Evolutionary conservation across 1,140 invertebrate species (phyloP).

Genomic region (Callitettix versicolor): DNA sequence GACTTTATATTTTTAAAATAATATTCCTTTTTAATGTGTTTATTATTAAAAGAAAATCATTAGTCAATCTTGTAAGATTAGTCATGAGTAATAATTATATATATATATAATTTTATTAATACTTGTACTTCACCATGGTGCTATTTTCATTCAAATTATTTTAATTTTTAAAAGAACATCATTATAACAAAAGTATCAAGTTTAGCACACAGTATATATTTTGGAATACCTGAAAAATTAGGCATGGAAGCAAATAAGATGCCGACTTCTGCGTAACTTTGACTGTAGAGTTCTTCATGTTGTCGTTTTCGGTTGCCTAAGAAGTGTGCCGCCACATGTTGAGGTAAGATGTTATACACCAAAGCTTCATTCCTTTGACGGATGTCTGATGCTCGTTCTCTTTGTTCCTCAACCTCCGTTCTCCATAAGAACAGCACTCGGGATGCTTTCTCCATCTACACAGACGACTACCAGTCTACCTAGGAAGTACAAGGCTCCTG

Average conservation of each 20-base stretch:
- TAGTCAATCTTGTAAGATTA: too few species aligned
- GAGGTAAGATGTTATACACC: constrained; percentile 76
- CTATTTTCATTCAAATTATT: too few species aligned
- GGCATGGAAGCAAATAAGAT: constrained; percentile 92
- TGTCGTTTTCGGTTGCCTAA: constrained; percentile 66
- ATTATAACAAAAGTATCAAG: too few species aligned
- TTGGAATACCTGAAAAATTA: constrained; percentile 71
- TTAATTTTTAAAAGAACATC: too few species aligned
- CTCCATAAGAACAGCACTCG: constrained; percentile 65
- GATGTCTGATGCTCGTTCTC: constrained; percentile 76
- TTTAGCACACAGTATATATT: too few species aligned
- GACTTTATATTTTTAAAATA: too few species aligned
- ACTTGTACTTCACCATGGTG: too few species aligned
- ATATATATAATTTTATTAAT: too few species aligned
- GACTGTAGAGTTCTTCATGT: constrained; percentile 83
- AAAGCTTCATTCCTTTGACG: constrained; percentile 79
- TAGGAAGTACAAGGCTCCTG: too few species aligned
- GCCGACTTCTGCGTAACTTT: constrained; percentile 85
- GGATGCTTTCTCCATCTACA: constrained; percentile 64
- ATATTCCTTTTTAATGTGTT: too few species aligned
- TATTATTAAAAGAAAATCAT: too few species aligned
- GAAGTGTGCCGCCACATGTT: constrained; percentile 84
- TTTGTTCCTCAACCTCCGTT: constrained; percentile 62
- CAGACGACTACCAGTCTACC: constrained; percentile 8
- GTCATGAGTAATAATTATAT: too few species aligned